These are phyloP conservation scores for Oryzias celebensis DNA, from an alignment of 2,113 vertebrate species.

Conservation along the genomic window DNA sequence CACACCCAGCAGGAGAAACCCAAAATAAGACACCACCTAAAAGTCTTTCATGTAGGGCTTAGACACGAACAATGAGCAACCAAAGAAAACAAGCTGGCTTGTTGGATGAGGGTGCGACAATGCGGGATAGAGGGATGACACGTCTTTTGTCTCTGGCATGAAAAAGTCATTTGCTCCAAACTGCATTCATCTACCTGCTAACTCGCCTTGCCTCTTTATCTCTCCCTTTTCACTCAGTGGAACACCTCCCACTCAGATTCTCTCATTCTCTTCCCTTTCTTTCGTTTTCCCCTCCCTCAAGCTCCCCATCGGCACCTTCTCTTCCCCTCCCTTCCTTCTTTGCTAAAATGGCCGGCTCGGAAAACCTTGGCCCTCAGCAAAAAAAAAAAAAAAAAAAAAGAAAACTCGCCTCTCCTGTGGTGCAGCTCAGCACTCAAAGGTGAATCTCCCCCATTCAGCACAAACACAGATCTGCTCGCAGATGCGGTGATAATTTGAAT, in stretches of 20 bases:
- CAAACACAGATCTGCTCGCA: constrained; percentile 25
- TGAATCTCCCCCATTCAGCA: constrained; percentile 18
- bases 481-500: constrained; percentile 46
- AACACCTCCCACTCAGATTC: constrained; percentile 21
- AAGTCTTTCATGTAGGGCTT: constrained; percentile 47
- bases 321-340: constrained; percentile 47
- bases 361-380: constrained; percentile 73
- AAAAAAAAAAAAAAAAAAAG: constrained; percentile 49
- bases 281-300: background rate
- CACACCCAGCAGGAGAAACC: constrained; percentile 45
- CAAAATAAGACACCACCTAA: constrained; percentile 16
- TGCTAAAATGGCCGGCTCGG: constrained; percentile 73
- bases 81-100: constrained; percentile 22
- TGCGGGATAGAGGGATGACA: constrained; percentile 38
- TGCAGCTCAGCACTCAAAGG: constrained; percentile 43
- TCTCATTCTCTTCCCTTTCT: constrained; percentile 3
- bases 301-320: constrained; percentile 21
- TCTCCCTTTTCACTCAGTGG: constrained; percentile 24
- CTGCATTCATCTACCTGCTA: constrained; percentile 44
- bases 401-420: constrained; percentile 49
- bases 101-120: constrained; percentile 42
- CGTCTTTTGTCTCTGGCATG: constrained; percentile 54
- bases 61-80: constrained; percentile 37
- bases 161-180: constrained; percentile 62
- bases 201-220: constrained; percentile 16